Base-by-base conservation (phyloP, 2,797 vertebrate species). In the Gallinago stenura region DNA sequence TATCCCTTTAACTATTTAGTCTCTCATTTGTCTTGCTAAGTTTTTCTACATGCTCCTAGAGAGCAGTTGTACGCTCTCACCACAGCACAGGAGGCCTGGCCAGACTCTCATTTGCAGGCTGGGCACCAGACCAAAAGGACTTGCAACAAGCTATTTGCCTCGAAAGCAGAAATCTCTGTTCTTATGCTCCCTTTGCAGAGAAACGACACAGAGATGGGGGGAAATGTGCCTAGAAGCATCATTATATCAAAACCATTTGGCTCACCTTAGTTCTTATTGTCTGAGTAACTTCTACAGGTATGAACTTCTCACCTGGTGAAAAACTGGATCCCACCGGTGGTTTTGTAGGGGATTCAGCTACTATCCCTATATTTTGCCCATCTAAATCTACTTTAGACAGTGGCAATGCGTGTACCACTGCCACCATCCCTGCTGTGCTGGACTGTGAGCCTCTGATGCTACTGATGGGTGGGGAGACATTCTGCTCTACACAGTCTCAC, bases 1-100 rank as follows among this genome's bases (percentile, higher is more conserved):
- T 53, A 69, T 24, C 41, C 62, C 61, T 78, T 95, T 95, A 90
- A 96, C 86, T 6, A 6, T 83, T 87, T 73, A 89, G 48, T 78
- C 53, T 89, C 87, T 84, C 54, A 64, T 80, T 83, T 93, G 58
- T 48, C 80, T 72, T 54, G 45, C 33, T 51, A 66, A n/a, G 12
- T 41, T 80, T 84, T 87, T 70, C 82, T 14, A 75, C 60, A 3
- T 33, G 64, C 56, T 79, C 80, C 88, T 68, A 46, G 48, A 92
- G 5, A 90, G 73, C n/a, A 72, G 54, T 20, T 70, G 51, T 37
- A 14, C 15, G 3, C 9, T 53, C 22, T 60, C 77, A 80, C 62
- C 80, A 79, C 37, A 20, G 50, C 4, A 43, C 45, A 56, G 43
- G 48, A 51, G 26, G 51, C 12, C 31, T 70, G 51, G 43, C 66